These are phyloP conservation scores for Dermochelys coriacea DNA, from an alignment of 2,797 vertebrate species.

Conservation along the genomic window DNA sequence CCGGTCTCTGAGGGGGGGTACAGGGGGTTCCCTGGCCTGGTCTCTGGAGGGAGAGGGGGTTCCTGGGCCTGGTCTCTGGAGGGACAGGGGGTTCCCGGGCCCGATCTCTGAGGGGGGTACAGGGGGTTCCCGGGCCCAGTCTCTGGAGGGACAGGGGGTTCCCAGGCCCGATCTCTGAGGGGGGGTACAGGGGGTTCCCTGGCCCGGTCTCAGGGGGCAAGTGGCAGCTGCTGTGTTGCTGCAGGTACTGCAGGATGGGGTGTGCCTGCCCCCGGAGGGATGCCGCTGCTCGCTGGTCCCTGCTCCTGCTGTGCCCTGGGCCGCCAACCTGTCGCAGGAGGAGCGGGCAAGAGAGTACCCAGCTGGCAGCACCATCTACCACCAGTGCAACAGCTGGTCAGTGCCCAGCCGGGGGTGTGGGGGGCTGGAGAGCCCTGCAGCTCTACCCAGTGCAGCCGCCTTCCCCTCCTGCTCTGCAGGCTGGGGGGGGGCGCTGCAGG, in stretches of 20 bases:
- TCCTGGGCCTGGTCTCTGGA: too few species aligned
- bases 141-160: too few species aligned
- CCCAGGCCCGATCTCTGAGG: too few species aligned
- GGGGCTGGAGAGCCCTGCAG: background rate
- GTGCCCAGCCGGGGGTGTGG: background rate
- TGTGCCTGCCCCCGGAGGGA: conserved; percentile 76
- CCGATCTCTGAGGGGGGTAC: fast-evolving
- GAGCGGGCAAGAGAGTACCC: conserved; percentile 69
- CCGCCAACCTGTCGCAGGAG: conserved; percentile 77
- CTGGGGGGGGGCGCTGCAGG: too few species aligned
- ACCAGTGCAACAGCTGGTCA: conserved; percentile 90
- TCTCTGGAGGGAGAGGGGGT: too few species aligned
- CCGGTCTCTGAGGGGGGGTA: too few species aligned
- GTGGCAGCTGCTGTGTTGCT: background rate
- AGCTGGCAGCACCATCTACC: conserved; percentile 78
- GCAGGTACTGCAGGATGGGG: conserved; percentile 83
- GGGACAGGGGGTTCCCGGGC: too few species aligned
- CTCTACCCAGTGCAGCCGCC: background rate
- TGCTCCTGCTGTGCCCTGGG: conserved; percentile 52
- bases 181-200: too few species aligned
- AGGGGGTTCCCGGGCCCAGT: background rate
- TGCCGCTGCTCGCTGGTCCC: conserved; percentile 85
- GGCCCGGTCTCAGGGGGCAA: fast-evolving
- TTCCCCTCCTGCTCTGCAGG: too few species aligned
- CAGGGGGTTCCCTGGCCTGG: fast-evolving